Percentiles rank a stretch among this genome's conserved stretches.
These are phyloP conservation scores for Vulpes ferrilata DNA, from an alignment of 2,113 vertebrate species.

Conservation along the genomic window DNA sequence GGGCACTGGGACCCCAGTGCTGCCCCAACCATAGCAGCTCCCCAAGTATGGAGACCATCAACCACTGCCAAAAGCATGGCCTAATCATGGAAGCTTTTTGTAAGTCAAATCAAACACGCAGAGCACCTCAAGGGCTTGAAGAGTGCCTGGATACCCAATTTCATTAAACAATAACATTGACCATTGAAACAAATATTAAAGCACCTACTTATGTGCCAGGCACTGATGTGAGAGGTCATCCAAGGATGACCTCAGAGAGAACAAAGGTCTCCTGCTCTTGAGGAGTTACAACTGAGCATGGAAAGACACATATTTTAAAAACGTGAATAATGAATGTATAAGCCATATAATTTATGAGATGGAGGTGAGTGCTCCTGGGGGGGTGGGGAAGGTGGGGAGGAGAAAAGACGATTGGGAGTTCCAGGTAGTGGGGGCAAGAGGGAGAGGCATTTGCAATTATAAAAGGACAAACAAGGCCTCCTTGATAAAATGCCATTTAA, in stretches of 20 bases:
- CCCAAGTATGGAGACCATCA: not conserved
- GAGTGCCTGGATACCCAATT: not conserved
- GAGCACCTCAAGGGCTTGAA: not conserved
- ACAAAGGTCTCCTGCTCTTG: not conserved
- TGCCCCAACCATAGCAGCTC: not conserved
- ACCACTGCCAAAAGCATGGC: not conserved
- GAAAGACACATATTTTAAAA: not conserved
- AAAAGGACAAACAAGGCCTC: not conserved
- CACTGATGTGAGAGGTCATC: too few species aligned
- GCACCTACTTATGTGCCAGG: not conserved
- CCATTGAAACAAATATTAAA: constrained; percentile 18
- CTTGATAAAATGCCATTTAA: not conserved
- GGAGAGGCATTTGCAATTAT: not conserved
- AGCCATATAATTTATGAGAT: not conserved
- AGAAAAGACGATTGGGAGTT: not conserved
- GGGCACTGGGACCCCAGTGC: not conserved
- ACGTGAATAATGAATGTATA: not conserved
- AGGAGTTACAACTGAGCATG: not conserved
- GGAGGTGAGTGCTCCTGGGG: not conserved
- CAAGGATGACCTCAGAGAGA: not conserved
- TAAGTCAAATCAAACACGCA: not conserved
- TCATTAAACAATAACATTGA: not conserved
- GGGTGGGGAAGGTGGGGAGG: not conserved
- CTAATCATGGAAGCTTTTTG: not conserved
- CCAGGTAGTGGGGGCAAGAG: not conserved